Percentiles rank a stretch among this genome's conserved stretches.
Conservation (phyloP, 2,888 invertebrate species). For the Polia nebulosa region DNA sequence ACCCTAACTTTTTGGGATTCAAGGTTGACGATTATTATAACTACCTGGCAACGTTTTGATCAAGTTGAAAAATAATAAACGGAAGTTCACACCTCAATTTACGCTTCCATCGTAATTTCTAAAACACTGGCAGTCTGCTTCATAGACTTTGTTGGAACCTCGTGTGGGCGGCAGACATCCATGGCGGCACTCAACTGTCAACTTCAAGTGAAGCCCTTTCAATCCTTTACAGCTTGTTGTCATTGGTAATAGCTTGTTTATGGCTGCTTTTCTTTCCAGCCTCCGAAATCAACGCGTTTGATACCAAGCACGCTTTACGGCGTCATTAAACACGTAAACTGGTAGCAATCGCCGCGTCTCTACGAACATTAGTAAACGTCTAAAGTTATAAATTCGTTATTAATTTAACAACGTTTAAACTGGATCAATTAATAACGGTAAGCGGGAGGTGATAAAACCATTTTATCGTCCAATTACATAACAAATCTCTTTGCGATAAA, state of each 20-base stretch:
- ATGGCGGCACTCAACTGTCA: slow-evolving; percentile 22
- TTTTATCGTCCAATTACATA: slow-evolving; percentile 51
- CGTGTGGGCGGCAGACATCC: slow-evolving; percentile 18
- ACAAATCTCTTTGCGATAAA: slow-evolving; percentile 50
- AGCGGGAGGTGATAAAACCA: slow-evolving; percentile 33
- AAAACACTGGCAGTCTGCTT: slow-evolving; percentile 25
- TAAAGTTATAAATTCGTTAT: slow-evolving; percentile 34
- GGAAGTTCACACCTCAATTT: slow-evolving; percentile 14
- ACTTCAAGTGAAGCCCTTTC: slow-evolving; percentile 7
- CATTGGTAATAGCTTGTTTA: slow-evolving; percentile 48
- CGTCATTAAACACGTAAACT: slow-evolving; percentile 58
- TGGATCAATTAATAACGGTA: slow-evolving; percentile 51
- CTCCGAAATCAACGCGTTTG: slow-evolving; percentile 42
- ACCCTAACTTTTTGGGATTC: too few relatives aligned
- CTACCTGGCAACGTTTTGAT: too few relatives aligned
- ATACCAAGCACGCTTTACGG: slow-evolving; percentile 31
- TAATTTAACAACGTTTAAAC: slow-evolving; percentile 42
- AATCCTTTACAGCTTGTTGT: slow-evolving; percentile 24
- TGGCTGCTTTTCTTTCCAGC: slow-evolving; percentile 32
- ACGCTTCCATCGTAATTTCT: slow-evolving; percentile 24
- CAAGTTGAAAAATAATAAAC: slow-evolving; percentile 9
- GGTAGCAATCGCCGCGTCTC: slow-evolving; percentile 38
- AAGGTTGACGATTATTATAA: not conserved
- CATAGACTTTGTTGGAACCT: not conserved
- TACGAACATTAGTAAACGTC: slow-evolving; percentile 36